These are phyloP conservation scores for Poeciliopsis presidionis DNA, from an alignment of 2,797 vertebrate species.

Conservation along the genomic window DNA sequence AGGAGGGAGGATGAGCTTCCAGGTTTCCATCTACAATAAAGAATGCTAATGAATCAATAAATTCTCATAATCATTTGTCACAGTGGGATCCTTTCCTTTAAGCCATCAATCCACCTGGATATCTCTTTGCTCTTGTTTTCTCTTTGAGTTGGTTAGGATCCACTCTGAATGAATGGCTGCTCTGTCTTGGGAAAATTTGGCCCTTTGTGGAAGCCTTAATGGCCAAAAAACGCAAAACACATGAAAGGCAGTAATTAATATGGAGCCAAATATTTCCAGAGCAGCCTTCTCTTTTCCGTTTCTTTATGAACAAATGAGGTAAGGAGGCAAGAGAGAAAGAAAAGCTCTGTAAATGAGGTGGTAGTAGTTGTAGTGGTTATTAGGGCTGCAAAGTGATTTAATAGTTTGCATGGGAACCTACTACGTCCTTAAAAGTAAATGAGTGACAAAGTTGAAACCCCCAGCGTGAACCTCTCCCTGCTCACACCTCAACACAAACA, in stretches of 20 bases:
- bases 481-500: constrained; percentile 74
- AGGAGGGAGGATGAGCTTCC: constrained; percentile 40
- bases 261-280: constrained; percentile 70
- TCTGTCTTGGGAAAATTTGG: constrained; percentile 65
- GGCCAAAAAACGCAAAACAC: constrained; percentile 55
- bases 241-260: constrained; percentile 77
- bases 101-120: constrained; percentile 27
- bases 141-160: constrained; percentile 65
- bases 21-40: constrained; percentile 48
- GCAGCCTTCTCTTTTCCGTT: constrained; percentile 38
- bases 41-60: constrained; percentile 84
- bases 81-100: constrained; percentile 61
- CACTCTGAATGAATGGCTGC: constrained; percentile 61
- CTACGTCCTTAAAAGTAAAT: constrained; percentile 65
- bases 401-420: constrained; percentile 43
- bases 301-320: constrained; percentile 28
- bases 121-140: constrained; percentile 47
- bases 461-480: constrained; percentile 41
- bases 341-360: constrained; percentile 26
- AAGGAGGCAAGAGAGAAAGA: constrained; percentile 16
- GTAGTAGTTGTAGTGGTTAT: constrained; percentile 38
- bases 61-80: constrained; percentile 81
- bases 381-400: constrained; percentile 47
- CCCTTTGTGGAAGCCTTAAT: constrained; percentile 70
- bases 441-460: constrained; percentile 38